Base-by-base conservation (phyloP, 2,113 vertebrate species). In the Mesembrinibis cayennensis region DNA sequence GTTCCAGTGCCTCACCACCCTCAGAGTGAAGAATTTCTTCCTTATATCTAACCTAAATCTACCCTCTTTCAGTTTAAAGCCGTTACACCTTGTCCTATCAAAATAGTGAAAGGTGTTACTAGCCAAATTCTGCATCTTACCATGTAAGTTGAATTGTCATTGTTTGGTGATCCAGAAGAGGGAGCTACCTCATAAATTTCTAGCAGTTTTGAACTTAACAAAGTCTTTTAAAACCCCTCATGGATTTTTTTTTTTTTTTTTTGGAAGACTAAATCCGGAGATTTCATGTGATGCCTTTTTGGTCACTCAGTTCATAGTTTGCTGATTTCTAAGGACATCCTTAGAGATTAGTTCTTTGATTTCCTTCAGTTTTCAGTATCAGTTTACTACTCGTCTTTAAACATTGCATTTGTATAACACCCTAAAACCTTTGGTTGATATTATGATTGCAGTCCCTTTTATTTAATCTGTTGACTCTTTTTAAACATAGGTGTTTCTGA, bases 141-240 rank as follows among this genome's bases (percentile, higher is more conserved):
- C 16, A 1, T 79, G 80, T 42, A 66, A 69, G 10, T 62, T 69
- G 30, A 65, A 13, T 87, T 94, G 91, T 66, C 62, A 36, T 63
- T 66, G 62, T 86, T 87, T 85, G 42, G 27, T 78, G 61, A 50
- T 93, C 97, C 97, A 95, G 96, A 93, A 97, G 97, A 96, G 97
- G 97, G 97, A 90, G 95, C 97, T 83, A 83, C 82, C 63, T 93
- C 87, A 96, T 80, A 95, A 95, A 94, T 88, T 95, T 95, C 50
- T 63, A 44, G 10, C 29, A 55, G 30, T 61, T 76, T 56, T 50
- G 16, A 80, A 40, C 7, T 74, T 59, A 8, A 17, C 6, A 7
- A 49, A 36, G 19, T 89, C 26, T 61, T 67, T 82, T 66, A 36
- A 78, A 73, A 19, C 8, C 3, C 17, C 3, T 8, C 2, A 2